Percentiles rank a stretch among this genome's conserved stretches.
Evolutionary conservation across 2,113 vertebrate genomes (phyloP).

Genomic region (Festucalex cinctus): DNA sequence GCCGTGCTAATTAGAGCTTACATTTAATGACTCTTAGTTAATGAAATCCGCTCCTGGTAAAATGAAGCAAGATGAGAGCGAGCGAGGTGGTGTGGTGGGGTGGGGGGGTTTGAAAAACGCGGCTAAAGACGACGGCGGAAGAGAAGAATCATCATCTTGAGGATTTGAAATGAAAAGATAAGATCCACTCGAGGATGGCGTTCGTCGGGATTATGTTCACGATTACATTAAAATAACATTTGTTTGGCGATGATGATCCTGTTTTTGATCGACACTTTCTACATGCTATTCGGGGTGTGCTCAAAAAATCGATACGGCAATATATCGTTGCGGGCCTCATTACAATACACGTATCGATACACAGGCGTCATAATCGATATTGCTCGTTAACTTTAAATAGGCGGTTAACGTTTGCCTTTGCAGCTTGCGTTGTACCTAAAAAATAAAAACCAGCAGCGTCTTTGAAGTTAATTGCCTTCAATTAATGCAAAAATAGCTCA

Average conservation of each 20-base stretch:
- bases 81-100: not conserved
- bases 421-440: no score
- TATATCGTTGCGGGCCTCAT: no score
- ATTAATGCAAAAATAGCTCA: no score
- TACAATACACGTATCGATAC: no score
- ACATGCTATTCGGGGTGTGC: no score
- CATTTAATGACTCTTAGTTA: conserved; percentile 96
- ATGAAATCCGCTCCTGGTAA: conserved; percentile 88
- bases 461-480: no score
- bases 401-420: no score
- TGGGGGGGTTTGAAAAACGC: not conserved
- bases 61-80: conserved; percentile 77
- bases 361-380: no score
- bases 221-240: not conserved
- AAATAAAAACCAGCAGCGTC: no score
- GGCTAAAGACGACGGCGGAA: not conserved
- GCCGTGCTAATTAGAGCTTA: conserved; percentile 90
- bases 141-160: not conserved
- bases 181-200: not conserved
- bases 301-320: no score
- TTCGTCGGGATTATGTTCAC: not conserved
- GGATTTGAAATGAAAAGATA: not conserved
- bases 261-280: not conserved
- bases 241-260: not conserved
- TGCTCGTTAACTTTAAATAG: no score